Percentiles rank a stretch among this genome's conserved stretches.
These are phyloP conservation scores for Malurus elegans DNA, from an alignment of 2,113 vertebrate genomes.

Conservation along the genomic window DNA sequence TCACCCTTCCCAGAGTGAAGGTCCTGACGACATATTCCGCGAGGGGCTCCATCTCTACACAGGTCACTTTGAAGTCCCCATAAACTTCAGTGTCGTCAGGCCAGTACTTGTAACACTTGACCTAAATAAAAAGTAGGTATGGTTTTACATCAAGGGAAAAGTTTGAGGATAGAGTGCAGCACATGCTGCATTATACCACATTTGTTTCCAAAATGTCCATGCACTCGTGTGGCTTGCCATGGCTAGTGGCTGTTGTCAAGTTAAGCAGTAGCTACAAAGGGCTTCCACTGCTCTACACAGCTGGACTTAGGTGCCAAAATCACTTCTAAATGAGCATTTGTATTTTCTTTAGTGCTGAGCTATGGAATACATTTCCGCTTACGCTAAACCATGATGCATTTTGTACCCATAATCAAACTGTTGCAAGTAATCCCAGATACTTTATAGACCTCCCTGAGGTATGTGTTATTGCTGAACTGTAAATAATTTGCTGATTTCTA, in stretches of 20 bases:
- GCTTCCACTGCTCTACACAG: neutral
- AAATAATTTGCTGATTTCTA: conserved; percentile 26
- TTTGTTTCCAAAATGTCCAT: neutral
- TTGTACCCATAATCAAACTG: neutral
- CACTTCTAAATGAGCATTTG: neutral
- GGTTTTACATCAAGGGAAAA: neutral
- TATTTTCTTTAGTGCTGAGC: conserved; percentile 1
- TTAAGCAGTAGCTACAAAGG: neutral
- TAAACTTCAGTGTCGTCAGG: conserved; percentile 97
- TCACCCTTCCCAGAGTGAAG: conserved; percentile 96
- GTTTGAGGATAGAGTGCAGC: neutral
- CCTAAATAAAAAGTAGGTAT: conserved; percentile 72
- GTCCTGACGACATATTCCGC: conserved; percentile 97
- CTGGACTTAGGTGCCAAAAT: neutral
- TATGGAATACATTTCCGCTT: neutral
- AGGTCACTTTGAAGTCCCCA: conserved; percentile 97
- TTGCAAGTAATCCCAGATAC: neutral
- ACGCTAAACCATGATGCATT: neutral
- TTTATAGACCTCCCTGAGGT: neutral
- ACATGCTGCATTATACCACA: neutral
- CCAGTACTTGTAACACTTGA: conserved; percentile 99
- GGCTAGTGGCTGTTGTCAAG: neutral
- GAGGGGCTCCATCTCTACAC: conserved; percentile 93
- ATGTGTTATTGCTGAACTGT: neutral
- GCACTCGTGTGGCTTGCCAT: neutral